phyloP scores from a whole-genome alignment of 2,113 vertebrate species.

The Cryptotis parvus region DNA sequence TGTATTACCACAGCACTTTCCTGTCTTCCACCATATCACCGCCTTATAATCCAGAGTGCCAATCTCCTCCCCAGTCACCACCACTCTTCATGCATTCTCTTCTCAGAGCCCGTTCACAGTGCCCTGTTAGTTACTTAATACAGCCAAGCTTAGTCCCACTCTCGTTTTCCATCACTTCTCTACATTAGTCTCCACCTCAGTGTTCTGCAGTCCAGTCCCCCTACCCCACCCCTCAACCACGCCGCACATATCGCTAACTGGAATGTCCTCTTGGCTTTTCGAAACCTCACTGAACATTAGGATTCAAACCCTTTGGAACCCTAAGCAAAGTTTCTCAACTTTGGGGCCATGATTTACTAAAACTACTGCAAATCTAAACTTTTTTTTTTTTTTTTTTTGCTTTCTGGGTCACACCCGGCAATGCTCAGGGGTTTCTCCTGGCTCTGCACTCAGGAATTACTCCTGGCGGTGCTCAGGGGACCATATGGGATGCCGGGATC shows the following conservation, averaged over 20 bases:
- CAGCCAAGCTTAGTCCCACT: not conserved
- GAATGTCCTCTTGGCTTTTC: not conserved
- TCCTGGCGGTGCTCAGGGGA: no score
- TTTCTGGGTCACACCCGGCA: no score
- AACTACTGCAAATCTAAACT: not conserved
- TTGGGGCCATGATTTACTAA: not conserved
- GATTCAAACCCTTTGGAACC: not conserved
- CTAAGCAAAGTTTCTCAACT: not conserved
- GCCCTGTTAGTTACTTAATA: not conserved
- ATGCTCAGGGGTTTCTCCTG: no score
- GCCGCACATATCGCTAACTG: not conserved
- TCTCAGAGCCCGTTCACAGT: not conserved
- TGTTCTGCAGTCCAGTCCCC: not conserved
- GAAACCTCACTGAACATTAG: not conserved
- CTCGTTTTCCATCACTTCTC: not conserved
- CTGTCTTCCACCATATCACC: not conserved
- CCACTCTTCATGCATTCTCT: not conserved
- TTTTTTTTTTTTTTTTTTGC: not conserved
- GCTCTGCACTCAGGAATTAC: no score
- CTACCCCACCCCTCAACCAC: not conserved
- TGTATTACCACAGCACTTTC: not conserved
- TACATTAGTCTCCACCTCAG: not conserved
- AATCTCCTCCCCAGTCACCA: constrained; percentile 13
- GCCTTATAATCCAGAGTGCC: not conserved
- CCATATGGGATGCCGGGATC: no score